Evolutionary conservation across 2,113 vertebrate species (phyloP).

Genomic region (Eretmochelys imbricata): DNA sequence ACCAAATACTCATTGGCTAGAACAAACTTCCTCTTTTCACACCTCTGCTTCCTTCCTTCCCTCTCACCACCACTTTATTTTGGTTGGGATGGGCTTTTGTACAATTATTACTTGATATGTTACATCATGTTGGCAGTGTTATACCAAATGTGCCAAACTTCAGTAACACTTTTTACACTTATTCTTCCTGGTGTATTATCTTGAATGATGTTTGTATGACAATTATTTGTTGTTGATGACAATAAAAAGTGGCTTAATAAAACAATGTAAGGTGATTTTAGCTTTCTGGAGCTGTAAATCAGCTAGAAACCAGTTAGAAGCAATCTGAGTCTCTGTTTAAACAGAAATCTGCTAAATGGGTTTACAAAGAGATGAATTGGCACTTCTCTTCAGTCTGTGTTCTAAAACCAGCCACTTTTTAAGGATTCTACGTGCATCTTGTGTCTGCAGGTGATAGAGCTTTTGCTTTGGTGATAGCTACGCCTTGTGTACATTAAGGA

Average conservation of each 20-base stretch:
- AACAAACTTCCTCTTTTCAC: background rate
- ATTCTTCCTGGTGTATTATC: background rate
- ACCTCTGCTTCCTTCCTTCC: background rate
- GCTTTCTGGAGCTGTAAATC: background rate
- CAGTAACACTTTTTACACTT: background rate
- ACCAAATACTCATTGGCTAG: background rate
- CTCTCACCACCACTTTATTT: background rate
- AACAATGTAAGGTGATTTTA: background rate
- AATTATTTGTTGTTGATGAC: background rate
- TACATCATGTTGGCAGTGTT: background rate
- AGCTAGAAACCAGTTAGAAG: background rate
- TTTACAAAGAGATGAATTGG: background rate
- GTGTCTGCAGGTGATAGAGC: background rate
- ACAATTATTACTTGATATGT: background rate
- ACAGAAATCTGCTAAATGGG: constrained; percentile 33
- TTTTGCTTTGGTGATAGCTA: accelerated
- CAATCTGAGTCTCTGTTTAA: background rate
- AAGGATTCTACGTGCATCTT: background rate
- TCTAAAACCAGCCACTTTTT: background rate
- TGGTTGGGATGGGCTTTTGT: background rate
- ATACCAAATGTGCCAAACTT: background rate
- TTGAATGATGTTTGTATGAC: background rate
- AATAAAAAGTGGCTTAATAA: background rate
- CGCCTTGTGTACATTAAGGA: background rate
- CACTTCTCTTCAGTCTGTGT: background rate